Conservation (phyloP, 2,797 vertebrate species). For the Scomberomorus guttatus region DNA sequence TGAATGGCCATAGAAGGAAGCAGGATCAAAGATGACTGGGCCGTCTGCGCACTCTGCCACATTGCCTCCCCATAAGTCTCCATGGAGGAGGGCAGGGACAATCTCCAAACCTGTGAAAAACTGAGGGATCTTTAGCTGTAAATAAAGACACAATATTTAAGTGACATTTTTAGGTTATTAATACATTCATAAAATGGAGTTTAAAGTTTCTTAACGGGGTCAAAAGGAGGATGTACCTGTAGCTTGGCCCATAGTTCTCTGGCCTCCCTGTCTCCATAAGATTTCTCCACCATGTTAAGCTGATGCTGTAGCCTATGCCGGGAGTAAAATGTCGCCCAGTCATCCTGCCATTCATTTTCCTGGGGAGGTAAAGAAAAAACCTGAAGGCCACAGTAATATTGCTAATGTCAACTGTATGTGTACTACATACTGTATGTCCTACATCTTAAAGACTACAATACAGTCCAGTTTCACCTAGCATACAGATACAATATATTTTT, state of each 20-base stretch:
- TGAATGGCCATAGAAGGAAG: constrained; percentile 95
- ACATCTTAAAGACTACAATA: not conserved
- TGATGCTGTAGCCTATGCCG: constrained; percentile 91
- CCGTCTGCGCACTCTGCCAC: constrained; percentile 89
- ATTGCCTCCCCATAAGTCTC: constrained; percentile 96
- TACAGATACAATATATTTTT: constrained; percentile 13
- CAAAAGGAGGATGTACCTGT: constrained; percentile 84
- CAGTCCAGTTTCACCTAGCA: not conserved
- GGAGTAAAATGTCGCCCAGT: constrained; percentile 93
- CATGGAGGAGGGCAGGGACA: constrained; percentile 91
- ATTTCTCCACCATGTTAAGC: constrained; percentile 90
- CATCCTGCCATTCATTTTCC: constrained; percentile 94
- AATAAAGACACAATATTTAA: constrained; percentile 40
- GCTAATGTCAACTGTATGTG: not conserved
- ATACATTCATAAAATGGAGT: not conserved
- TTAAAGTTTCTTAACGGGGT: not conserved
- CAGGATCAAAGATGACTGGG: constrained; percentile 93
- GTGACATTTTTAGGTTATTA: not conserved
- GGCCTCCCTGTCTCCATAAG: constrained; percentile 91
- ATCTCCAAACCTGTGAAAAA: constrained; percentile 86
- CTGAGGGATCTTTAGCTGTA: constrained; percentile 91
- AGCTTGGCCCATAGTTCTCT: constrained; percentile 92
- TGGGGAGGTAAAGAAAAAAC: constrained; percentile 57
- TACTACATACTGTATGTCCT: not conserved
- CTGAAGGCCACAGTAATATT: not conserved